These are phyloP conservation scores for Tribolium castaneum DNA, from an alignment of 1,140 invertebrate genomes.

Conservation along the genomic window DNA sequence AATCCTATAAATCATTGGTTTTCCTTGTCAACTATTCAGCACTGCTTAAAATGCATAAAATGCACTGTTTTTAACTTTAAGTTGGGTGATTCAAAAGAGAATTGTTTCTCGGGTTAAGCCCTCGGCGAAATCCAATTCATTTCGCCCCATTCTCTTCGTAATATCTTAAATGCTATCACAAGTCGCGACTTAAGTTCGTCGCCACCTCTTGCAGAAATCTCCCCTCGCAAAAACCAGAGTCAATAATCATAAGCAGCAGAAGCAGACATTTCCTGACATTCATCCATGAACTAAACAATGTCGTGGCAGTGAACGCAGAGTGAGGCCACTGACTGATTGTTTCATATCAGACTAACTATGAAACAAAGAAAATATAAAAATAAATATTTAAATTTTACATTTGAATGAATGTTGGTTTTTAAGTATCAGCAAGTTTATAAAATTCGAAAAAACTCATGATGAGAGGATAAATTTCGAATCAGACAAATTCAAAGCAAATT, in stretches of 20 bases:
- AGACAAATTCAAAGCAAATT: too few relatives aligned
- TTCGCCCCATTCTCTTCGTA: background rate
- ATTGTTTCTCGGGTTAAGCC: background rate
- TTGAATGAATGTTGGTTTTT: too few relatives aligned
- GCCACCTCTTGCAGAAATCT: background rate
- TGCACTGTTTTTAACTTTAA: too few relatives aligned
- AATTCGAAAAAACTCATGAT: too few relatives aligned
- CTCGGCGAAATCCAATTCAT: background rate
- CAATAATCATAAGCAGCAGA: background rate
- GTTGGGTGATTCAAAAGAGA: too few relatives aligned
- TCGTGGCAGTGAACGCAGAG: conserved; percentile 1
- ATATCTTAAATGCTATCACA: background rate
- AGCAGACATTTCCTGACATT: background rate
- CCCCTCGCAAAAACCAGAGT: background rate
- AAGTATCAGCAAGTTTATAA: too few relatives aligned
- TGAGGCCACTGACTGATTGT: conserved; percentile 9
- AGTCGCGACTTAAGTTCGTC: background rate
- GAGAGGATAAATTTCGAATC: too few relatives aligned
- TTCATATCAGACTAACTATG: background rate
- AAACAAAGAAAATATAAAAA: too few relatives aligned
- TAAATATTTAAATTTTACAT: too few relatives aligned
- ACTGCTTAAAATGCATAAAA: too few relatives aligned
- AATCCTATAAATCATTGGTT: too few relatives aligned
- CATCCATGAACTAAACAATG: conserved; percentile 14
- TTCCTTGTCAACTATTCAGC: too few relatives aligned